Conservation (phyloP, 2,888 invertebrate genomes). For the Rhodophaea formosa region DNA sequence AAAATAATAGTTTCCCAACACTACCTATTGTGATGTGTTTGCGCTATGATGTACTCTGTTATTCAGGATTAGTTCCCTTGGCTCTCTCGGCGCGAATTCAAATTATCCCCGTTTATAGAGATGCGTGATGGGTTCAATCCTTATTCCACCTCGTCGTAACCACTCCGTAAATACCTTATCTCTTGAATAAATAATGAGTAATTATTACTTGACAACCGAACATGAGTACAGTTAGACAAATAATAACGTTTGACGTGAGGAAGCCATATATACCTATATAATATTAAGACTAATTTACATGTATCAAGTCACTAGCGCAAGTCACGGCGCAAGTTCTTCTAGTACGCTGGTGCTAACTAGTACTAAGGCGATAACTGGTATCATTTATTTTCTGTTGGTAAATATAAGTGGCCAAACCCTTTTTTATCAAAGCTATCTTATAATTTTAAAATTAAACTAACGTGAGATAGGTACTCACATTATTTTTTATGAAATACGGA, state of each 20-base stretch:
- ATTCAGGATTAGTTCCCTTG: conserved; percentile 41
- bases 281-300: background rate
- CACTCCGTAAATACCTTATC: conserved; percentile 7
- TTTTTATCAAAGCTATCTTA: too few relatives aligned
- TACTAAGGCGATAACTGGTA: too few relatives aligned
- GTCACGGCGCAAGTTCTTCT: too few relatives aligned
- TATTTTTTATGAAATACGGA: too few relatives aligned
- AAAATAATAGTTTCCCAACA: background rate
- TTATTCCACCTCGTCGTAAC: background rate
- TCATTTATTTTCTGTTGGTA: too few relatives aligned
- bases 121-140: conserved; percentile 19
- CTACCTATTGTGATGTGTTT: conserved; percentile 47
- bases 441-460: too few relatives aligned
- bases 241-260: background rate
- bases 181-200: conserved; percentile 9
- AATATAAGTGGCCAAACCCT: too few relatives aligned
- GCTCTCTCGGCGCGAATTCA: conserved; percentile 33
- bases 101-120: conserved; percentile 36
- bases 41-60: conserved; percentile 42
- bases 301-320: too few relatives aligned
- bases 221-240: background rate
- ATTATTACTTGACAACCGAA: conserved; percentile 10
- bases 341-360: too few relatives aligned
- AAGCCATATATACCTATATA: background rate
- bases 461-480: too few relatives aligned